Evolutionary conservation across 2,797 vertebrate species (phyloP).

Genomic region (Spea hammondii): DNA sequence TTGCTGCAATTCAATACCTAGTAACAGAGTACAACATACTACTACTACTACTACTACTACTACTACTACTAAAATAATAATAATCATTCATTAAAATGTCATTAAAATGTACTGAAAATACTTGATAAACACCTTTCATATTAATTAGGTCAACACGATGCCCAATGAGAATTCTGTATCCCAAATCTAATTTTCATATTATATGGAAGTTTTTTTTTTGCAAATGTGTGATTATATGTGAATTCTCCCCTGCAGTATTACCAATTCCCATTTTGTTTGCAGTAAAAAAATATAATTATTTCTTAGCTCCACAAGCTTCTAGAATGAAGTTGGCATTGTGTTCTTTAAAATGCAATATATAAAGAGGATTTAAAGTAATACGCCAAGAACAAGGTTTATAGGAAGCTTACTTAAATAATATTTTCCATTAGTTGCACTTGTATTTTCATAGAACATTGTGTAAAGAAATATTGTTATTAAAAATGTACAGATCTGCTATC

Average conservation of each 20-base stretch:
- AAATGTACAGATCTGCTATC: no score
- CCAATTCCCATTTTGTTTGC: slow-evolving; percentile 41
- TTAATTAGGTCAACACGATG: slow-evolving; percentile 40
- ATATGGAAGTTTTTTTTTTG: slow-evolving; percentile 34
- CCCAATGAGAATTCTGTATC: slow-evolving; percentile 40
- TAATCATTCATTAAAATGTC: neutral
- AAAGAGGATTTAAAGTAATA: slow-evolving; percentile 9
- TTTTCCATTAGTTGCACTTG: no score
- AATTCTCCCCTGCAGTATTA: slow-evolving; percentile 33
- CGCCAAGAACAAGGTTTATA: neutral
- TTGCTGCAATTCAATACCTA: no score
- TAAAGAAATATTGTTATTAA: no score
- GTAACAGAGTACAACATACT: no score
- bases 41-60: no score
- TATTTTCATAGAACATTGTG: no score
- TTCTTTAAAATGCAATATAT: slow-evolving; percentile 19
- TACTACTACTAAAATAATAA: no score
- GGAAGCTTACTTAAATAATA: no score
- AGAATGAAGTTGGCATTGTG: slow-evolving; percentile 13
- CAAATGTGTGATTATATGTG: slow-evolving; percentile 49
- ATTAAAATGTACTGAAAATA: slow-evolving; percentile 39
- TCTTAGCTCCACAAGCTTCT: slow-evolving; percentile 26
- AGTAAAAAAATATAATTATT: slow-evolving; percentile 37
- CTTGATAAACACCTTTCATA: slow-evolving; percentile 37
- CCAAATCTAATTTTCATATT: slow-evolving; percentile 46